Conservation (phyloP, 2,888 invertebrate genomes). For the Drosophila algonquin region DNA sequence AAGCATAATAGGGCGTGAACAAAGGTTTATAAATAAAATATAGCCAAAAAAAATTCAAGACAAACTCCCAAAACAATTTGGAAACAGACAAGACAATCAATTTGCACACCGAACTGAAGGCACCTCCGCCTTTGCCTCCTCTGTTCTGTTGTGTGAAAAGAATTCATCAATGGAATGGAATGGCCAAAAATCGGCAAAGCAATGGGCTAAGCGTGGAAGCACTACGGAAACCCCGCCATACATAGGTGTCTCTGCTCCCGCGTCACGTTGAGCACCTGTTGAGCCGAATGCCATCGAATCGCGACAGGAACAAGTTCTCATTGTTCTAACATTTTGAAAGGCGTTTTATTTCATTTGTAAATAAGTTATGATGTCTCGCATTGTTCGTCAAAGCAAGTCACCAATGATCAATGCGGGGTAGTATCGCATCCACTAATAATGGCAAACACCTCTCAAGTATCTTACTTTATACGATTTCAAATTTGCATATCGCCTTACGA, state of each 20-base stretch:
- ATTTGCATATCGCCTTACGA: not conserved
- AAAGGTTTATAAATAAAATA: conserved; percentile 39
- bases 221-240: conserved; percentile 5
- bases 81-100: conserved; percentile 6
- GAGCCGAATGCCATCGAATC: conserved; percentile 4
- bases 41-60: not conserved
- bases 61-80: not conserved
- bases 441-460: conserved; percentile 1
- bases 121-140: conserved; percentile 12
- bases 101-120: conserved; percentile 2
- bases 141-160: conserved; percentile 12
- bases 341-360: conserved; percentile 22
- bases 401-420: conserved; percentile 7
- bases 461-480: not conserved
- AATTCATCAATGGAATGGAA: conserved; percentile 20
- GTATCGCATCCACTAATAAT: conserved; percentile 9
- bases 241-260: not conserved
- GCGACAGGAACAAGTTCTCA: conserved; percentile 69
- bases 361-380: conserved; percentile 37
- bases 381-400: conserved; percentile 21
- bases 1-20: conserved; percentile 43
- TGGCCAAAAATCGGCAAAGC: not conserved
- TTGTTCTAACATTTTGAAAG: conserved; percentile 52
- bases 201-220: conserved; percentile 3
- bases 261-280: conserved; percentile 8